These are phyloP conservation scores for Eupithecia vulgata DNA, from an alignment of 2,888 invertebrate genomes.

Conservation along the genomic window DNA sequence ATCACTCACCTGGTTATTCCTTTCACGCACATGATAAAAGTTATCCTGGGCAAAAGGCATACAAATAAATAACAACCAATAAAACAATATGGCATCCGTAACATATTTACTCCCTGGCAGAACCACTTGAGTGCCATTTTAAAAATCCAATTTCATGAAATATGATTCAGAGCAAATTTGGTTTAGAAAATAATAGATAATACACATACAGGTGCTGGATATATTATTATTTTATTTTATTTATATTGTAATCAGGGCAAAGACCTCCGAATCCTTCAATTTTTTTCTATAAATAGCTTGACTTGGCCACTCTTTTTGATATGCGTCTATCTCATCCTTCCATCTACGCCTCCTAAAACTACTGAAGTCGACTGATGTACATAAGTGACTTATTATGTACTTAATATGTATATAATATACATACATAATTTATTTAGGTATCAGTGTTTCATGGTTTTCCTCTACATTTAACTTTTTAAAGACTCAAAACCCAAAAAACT, in stretches of 20 bases:
- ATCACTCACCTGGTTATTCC: conserved; percentile 31
- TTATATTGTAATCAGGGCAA: too few relatives aligned
- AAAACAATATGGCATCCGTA: conserved; percentile 20
- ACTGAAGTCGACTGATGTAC: too few relatives aligned
- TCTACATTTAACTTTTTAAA: background rate
- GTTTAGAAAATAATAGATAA: background rate
- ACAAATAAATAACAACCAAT: conserved; percentile 18
- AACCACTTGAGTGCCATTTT: conserved; percentile 11
- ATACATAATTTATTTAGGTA: background rate
- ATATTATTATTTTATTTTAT: too few relatives aligned
- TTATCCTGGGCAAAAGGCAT: conserved; percentile 34
- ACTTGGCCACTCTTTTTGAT: too few relatives aligned
- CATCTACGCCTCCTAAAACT: too few relatives aligned
- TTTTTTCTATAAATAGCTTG: too few relatives aligned
- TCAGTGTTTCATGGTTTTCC: background rate
- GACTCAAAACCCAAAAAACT: too few relatives aligned
- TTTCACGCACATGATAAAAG: conserved; percentile 36
- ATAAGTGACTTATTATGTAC: too few relatives aligned
- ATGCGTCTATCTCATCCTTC: too few relatives aligned
- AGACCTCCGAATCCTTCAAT: too few relatives aligned
- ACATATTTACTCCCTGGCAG: conserved; percentile 26
- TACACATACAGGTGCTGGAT: background rate
- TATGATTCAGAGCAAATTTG: background rate
- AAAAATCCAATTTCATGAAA: background rate
- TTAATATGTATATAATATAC: background rate